Evolutionary conservation across 2,797 vertebrate genomes (phyloP), one percentile per base, ranked within the genome.

Genomic region (Hoplostethus atlanticus): DNA sequence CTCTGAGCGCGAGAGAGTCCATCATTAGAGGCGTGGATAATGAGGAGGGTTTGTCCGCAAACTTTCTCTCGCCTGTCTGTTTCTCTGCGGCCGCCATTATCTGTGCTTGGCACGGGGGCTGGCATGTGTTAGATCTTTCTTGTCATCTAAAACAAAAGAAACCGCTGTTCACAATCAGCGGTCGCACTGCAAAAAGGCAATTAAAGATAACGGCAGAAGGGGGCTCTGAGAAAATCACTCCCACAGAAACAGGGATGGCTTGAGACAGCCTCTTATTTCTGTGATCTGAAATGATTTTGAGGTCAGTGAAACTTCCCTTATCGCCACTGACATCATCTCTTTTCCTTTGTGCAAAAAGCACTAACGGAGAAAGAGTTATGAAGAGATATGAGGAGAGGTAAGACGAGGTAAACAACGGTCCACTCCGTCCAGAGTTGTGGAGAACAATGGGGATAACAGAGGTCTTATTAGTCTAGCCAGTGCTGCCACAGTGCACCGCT

Each of bases 391-490:
- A 48, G 38, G 52, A 5, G 44, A 17, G 21, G 48, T 48, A 48
- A 34, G 15, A 68, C 58, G 52, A 38, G 25, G 42, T 46, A 64
- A 65, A 55, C 16, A 70, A 50, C 31, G 57, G 63, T 70, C n/a
- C 38, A 15, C 56, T 38, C 47, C 13, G 60, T 56, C 13, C 69
- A 55, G 38, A 11, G 30, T 73, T 66, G 51, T 48, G 21, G 21
- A 28, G 62, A 89, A 85, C 83, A 85, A 76, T 21, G 64, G 48
- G 78, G 63, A 87, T 79, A 71, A 89, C 84, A 74, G 83, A 74
- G 72, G 50, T 77, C 72, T 88, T 91, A 80, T 90, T 87, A 75
- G 81, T 63, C 67, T 58, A 64, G 78, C 61, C 48, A 61, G 65
- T 62, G 77, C 71, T 76, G 68, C 70, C 76, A 81, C 58, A 75